phyloP scores from a whole-genome alignment of 2,888 invertebrate genomes.

The Seladonia tumulorum region DNA sequence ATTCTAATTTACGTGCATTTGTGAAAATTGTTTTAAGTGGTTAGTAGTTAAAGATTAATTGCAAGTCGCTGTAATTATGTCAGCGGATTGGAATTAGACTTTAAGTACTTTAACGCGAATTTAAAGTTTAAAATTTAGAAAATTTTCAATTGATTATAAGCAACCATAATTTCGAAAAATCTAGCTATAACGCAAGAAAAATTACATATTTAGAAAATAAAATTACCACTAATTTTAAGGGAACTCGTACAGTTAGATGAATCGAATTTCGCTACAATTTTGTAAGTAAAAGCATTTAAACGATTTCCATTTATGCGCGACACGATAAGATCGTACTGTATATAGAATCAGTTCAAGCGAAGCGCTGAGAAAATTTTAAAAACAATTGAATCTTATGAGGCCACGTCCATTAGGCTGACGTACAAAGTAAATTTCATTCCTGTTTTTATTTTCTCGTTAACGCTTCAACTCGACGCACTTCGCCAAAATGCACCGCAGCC shows the following conservation, averaged over 20 bases:
- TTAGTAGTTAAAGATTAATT: too few species aligned
- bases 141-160: too few species aligned
- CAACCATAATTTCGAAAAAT: not conserved
- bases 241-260: not conserved
- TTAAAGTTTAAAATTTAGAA: too few species aligned
- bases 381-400: slow-evolving; percentile 10
- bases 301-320: not conserved
- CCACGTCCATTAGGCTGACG: slow-evolving; percentile 10
- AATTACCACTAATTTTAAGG: not conserved
- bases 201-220: not conserved
- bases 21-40: too few species aligned
- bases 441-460: slow-evolving; percentile 4
- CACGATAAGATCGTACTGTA: not conserved
- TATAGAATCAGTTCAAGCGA: not conserved
- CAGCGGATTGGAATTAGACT: too few species aligned
- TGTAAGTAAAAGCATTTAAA: not conserved
- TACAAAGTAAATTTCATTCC: not conserved
- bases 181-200: not conserved
- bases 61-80: too few species aligned
- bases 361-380: not conserved
- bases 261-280: not conserved
- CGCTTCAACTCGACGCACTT: not conserved
- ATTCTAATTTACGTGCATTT: too few species aligned
- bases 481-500: not conserved
- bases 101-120: too few species aligned